A percentile compares a stretch with the other conserved stretches of the same genome.
Conservation (phyloP, 2,888 invertebrate genomes). For the Macropis europaea region DNA sequence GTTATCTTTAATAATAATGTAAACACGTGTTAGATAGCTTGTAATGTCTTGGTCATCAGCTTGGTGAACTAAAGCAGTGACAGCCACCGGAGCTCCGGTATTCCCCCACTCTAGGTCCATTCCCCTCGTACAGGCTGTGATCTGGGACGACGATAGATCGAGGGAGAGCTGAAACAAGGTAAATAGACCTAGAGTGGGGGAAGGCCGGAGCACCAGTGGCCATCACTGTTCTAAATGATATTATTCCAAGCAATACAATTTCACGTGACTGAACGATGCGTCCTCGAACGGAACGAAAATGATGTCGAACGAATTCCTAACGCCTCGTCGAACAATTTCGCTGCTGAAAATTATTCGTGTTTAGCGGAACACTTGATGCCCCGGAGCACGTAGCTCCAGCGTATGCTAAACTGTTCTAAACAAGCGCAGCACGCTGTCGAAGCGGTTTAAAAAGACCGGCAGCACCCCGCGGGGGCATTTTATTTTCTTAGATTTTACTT, state of each 20-base stretch:
- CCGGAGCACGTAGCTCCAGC: no score
- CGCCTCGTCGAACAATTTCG: background rate
- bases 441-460: background rate
- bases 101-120: no score
- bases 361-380: background rate
- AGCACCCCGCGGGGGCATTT: conserved; percentile 11
- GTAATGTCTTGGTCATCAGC: no score
- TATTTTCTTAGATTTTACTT: conserved; percentile 44
- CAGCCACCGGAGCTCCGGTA: no score
- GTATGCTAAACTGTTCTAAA: background rate
- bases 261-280: background rate
- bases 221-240: background rate
- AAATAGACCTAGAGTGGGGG: no score
- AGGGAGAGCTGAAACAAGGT: no score
- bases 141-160: no score
- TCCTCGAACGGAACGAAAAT: background rate
- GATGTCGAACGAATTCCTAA: background rate
- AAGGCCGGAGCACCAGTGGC: no score
- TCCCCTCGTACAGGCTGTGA: no score
- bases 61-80: no score
- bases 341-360: background rate
- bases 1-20: no score
- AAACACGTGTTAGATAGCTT: no score
- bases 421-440: background rate
- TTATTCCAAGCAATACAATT: conserved; percentile 1